Evolutionary conservation across 1,140 invertebrate genomes (phyloP).

Genomic region (Drosophila mayri): DNA sequence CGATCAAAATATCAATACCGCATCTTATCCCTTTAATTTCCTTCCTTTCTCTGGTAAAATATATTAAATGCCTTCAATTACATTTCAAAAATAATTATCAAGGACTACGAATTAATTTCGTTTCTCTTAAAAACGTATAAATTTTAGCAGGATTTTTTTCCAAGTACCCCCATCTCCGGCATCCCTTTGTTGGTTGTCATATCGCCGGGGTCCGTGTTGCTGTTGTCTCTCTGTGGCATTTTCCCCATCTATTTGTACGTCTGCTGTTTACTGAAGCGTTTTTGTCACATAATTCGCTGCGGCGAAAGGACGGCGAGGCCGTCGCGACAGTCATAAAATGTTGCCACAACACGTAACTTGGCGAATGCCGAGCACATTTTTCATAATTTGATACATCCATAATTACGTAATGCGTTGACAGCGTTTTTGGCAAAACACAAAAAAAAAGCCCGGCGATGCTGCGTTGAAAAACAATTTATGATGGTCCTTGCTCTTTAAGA

Average conservation of each 20-base stretch:
- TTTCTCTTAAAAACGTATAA: neutral
- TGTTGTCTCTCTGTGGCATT: constrained; percentile 44
- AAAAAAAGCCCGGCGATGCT: constrained; percentile 15
- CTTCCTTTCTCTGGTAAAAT: neutral
- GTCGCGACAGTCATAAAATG: constrained; percentile 65
- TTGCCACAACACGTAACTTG: constrained; percentile 66
- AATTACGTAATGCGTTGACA: constrained; percentile 81
- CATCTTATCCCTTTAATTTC: too few relatives aligned
- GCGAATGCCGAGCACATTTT: constrained; percentile 65
- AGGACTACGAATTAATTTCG: neutral
- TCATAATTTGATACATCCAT: constrained; percentile 82
- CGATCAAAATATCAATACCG: neutral
- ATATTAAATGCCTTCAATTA: neutral
- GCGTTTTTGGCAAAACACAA: constrained; percentile 41
- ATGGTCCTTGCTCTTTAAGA: constrained; percentile 29
- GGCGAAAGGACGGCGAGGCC: constrained; percentile 41
- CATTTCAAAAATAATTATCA: neutral
- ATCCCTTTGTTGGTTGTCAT: constrained; percentile 13
- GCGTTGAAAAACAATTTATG: constrained; percentile 40
- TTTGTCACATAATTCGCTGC: constrained; percentile 64
- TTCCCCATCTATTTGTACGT: constrained; percentile 53
- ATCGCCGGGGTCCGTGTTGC: constrained; percentile 22
- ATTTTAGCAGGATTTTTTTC: neutral
- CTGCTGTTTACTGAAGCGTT: constrained; percentile 50
- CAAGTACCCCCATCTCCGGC: constrained; percentile 20